A percentile compares a stretch with the other conserved stretches of the same genome.
phyloP scores from a whole-genome alignment of 2,797 vertebrate genomes.

The Euthynnus affinis region DNA sequence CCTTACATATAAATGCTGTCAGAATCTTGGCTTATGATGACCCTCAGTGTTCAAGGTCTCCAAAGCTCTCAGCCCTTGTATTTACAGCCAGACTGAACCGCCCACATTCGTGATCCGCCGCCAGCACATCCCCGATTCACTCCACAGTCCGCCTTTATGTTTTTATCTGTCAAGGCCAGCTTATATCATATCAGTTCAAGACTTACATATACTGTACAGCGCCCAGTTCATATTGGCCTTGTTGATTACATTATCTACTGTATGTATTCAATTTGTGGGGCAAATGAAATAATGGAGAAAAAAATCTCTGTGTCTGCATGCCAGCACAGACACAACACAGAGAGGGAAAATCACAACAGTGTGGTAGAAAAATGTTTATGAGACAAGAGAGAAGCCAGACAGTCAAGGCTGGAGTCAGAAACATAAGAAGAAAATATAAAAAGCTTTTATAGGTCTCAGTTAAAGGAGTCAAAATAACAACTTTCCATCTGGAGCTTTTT shows the following conservation, averaged over 20 bases:
- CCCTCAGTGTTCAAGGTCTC: slow-evolving; percentile 73
- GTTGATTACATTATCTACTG: slow-evolving; percentile 48
- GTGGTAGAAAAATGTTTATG: background rate
- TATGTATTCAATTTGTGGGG: slow-evolving; percentile 31
- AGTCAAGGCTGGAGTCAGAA: slow-evolving; percentile 28
- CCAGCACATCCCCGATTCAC: slow-evolving; percentile 48
- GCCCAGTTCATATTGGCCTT: slow-evolving; percentile 31
- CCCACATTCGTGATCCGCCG: slow-evolving; percentile 63
- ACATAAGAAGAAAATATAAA: background rate
- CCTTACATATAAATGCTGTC: slow-evolving; percentile 20
- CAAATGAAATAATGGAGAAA: background rate
- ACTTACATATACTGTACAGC: slow-evolving; percentile 5
- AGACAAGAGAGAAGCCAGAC: slow-evolving; percentile 25
- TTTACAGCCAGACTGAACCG: slow-evolving; percentile 62
- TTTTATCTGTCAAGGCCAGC: slow-evolving; percentile 79
- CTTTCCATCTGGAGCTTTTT: background rate
- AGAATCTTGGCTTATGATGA: slow-evolving; percentile 66
- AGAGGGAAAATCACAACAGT: slow-evolving; percentile 17
- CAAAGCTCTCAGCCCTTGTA: slow-evolving; percentile 57
- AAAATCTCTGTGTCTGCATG: slow-evolving; percentile 31
- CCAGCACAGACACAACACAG: slow-evolving; percentile 31
- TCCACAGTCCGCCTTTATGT: slow-evolving; percentile 41
- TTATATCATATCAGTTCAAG: slow-evolving; percentile 23
- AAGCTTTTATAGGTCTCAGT: slow-evolving; percentile 3
- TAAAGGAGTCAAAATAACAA: slow-evolving; percentile 1